A percentile compares a stretch with the other conserved stretches of the same genome.
Evolutionary conservation across 2,888 invertebrate genomes (phyloP).

Genomic region (Tryphoninae sp.): DNA sequence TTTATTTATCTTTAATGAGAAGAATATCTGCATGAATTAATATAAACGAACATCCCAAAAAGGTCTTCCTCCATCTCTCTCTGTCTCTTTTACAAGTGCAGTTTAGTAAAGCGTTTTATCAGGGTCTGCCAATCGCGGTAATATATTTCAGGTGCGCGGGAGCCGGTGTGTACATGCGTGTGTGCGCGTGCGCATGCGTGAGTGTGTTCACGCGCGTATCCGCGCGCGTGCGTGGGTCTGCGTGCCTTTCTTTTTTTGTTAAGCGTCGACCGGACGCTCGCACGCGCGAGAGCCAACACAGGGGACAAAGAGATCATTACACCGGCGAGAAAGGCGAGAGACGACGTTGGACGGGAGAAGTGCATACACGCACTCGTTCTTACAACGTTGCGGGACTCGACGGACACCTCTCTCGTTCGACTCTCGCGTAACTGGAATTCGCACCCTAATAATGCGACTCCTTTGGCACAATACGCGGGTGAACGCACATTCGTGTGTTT

Average conservation of each 20-base stretch:
- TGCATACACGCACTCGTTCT: conserved; percentile 4
- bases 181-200: not conserved
- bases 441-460: conserved; percentile 76
- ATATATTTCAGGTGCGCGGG: conserved; percentile 76
- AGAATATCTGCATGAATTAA: not conserved
- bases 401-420: conserved; percentile 72
- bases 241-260: conserved; percentile 69
- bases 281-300: conserved; percentile 54
- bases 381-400: conserved; percentile 58
- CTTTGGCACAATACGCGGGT: conserved; percentile 50
- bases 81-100: not conserved
- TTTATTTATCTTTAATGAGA: not conserved
- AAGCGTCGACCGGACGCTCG: conserved; percentile 71
- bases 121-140: conserved; percentile 74
- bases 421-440: conserved; percentile 75
- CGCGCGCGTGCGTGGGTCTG: not conserved
- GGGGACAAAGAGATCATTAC: conserved; percentile 80
- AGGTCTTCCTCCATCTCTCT: conserved; percentile 7
- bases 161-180: conserved; percentile 65
- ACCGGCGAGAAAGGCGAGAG: conserved; percentile 72
- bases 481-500: conserved; percentile 16
- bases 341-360: conserved; percentile 36
- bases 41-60: not conserved
- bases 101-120: conserved; percentile 33
- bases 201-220: conserved; percentile 33